A percentile compares a stretch with the other conserved stretches of the same genome.
These are phyloP conservation scores for Notolepis coatsorum DNA, from an alignment of 2,797 vertebrate species.

Conservation along the genomic window DNA sequence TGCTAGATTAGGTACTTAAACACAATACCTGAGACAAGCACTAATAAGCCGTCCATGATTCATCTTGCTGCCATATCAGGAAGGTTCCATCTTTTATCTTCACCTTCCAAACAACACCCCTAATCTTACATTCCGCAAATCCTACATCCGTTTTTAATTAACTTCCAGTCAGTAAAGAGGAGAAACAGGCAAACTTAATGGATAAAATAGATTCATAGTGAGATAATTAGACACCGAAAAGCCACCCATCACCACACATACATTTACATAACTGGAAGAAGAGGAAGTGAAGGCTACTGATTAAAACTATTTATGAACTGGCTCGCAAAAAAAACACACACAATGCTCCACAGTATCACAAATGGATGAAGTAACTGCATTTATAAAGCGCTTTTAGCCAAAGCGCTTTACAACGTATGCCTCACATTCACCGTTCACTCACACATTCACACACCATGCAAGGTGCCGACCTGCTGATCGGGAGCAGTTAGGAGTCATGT, in stretches of 20 bases:
- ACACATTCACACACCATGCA: no score
- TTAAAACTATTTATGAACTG: constrained; percentile 48
- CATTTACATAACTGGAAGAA: constrained; percentile 74
- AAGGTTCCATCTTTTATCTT: constrained; percentile 86
- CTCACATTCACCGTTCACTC: no score
- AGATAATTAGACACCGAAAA: constrained; percentile 85
- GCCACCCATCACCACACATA: constrained; percentile 76
- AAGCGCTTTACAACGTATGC: no score
- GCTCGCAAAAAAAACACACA: constrained; percentile 44
- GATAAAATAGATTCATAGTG: constrained; percentile 83
- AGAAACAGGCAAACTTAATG: constrained; percentile 81
- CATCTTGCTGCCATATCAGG: constrained; percentile 84
- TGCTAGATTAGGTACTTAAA: constrained; percentile 86
- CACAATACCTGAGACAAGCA: constrained; percentile 85
- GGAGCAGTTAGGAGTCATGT: no score
- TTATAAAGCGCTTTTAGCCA: no score
- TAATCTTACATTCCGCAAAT: constrained; percentile 81
- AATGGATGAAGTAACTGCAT: no score
- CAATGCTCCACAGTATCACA: constrained; percentile 35
- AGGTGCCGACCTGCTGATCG: no score
- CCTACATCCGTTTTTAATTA: constrained; percentile 87
- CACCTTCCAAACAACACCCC: constrained; percentile 85
- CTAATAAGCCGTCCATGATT: constrained; percentile 83
- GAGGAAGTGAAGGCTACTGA: constrained; percentile 43
- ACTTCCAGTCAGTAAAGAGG: constrained; percentile 79